Evolutionary conservation across 64 coral and sea anemone species (phyloP).

Genomic region (Hydrozoanthus tunicans): DNA sequence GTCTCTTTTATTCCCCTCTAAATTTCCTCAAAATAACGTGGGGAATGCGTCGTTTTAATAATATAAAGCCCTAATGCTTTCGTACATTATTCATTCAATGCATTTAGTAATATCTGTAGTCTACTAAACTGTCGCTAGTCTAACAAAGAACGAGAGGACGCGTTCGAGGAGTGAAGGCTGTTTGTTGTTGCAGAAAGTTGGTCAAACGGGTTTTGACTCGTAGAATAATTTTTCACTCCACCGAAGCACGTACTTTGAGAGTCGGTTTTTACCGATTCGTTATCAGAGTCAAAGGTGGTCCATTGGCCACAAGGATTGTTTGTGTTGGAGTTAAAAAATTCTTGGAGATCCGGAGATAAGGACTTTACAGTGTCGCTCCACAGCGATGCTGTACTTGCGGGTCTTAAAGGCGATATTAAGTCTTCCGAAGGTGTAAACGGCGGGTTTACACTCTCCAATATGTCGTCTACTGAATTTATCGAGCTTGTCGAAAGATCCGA

Average conservation of each 20-base stretch:
- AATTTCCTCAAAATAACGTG: too few species aligned
- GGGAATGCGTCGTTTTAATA: too few species aligned
- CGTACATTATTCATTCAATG: neutral
- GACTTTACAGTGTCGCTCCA: constrained; percentile 52
- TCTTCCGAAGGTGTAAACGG: constrained; percentile 7
- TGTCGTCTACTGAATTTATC: constrained; percentile 49
- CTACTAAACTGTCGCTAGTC: neutral
- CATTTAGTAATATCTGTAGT: neutral
- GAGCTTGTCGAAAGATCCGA: constrained; percentile 41
- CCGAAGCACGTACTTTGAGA: neutral
- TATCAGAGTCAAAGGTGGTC: constrained; percentile 34
- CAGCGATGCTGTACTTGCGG: constrained; percentile 3
- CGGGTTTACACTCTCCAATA: constrained; percentile 36
- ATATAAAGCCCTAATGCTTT: too few species aligned
- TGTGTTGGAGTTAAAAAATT: constrained; percentile 33
- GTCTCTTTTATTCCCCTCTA: too few species aligned
- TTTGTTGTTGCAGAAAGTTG: neutral
- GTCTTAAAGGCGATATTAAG: constrained; percentile 46
- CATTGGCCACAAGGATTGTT: neutral
- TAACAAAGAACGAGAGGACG: constrained; percentile 27
- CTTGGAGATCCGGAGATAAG: constrained; percentile 36
- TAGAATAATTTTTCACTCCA: neutral
- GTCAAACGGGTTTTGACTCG: constrained; percentile 7
- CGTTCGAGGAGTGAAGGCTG: neutral
- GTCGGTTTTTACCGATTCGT: constrained; percentile 9